Base-by-base conservation (phyloP, 2,797 vertebrate species). In the Megalops cyprinoides region DNA sequence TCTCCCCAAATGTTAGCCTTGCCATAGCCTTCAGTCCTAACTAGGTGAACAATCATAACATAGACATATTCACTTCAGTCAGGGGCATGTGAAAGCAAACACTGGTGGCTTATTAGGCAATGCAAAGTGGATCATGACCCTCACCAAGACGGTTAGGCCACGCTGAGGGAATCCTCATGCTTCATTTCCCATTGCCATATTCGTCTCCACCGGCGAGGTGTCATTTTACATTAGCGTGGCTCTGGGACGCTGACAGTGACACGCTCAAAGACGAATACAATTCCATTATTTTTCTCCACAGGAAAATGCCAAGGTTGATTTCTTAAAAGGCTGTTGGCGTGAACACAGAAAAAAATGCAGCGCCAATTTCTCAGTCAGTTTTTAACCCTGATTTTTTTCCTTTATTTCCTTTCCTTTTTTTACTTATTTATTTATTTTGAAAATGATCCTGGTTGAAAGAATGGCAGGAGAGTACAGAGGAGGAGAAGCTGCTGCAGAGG, bases 241-340 rank as follows among this genome's bases (percentile, higher is more conserved):
- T 84, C 83, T 79, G 86, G 44, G 39, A 71, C 44, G 18, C 39
- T 86, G 87, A 89, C 1, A 77, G 84, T 91, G 91, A 92, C 90
- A 89, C 88, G 86, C 82, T 92, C 89, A 91, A 90, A 93, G 90
- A 92, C 90, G 90, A 87, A 91, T 90, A 93, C 89, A 87, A 93
- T 92, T 90, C 91, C 91, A 92, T 93, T 94, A 93, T 91, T 94
- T 94, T 91, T 90, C 90, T 87, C 93, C 91, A 94, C 93, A 93
- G 92, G 89, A 92, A 88, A 86, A 89, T 92, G 92, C 91, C 92
- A 92, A 88, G 86, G 88, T 90, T 91, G 90, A 93, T 94, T 92
- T 90, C 82, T 87, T 87, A 85, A 79, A 74, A 88, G 31, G 88
- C 90, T 92, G 90, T 92, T 92, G n/a, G 90, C 84, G 84, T 84